Evolutionary conservation across 2,113 vertebrate species (phyloP).

Genomic region (Plecotus auritus): DNA sequence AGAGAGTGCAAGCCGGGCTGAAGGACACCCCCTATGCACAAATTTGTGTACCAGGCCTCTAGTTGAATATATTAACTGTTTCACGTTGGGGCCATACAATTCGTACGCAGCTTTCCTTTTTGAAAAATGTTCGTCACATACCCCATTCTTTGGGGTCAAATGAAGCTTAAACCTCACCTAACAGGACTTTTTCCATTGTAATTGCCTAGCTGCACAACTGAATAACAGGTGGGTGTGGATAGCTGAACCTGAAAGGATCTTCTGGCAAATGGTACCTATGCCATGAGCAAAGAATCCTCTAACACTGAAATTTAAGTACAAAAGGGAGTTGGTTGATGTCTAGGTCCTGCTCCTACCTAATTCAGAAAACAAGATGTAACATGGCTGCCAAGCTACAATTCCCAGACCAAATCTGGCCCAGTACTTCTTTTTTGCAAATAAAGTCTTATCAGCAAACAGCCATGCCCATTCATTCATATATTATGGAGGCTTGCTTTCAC

Average conservation of each 20-base stretch:
- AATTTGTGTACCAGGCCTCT: too few relatives aligned
- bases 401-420: background rate
- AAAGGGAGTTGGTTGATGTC: background rate
- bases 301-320: background rate
- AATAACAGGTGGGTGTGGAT: background rate
- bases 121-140: too few relatives aligned
- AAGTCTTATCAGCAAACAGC: background rate
- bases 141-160: background rate
- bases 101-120: background rate
- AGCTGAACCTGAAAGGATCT: background rate
- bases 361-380: background rate
- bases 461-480: background rate
- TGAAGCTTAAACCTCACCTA: background rate
- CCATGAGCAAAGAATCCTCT: background rate
- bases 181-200: background rate
- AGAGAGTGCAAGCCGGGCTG: too few relatives aligned
- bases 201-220: background rate
- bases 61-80: slow-evolving; percentile 51
- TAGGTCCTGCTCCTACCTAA: background rate
- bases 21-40: too few relatives aligned
- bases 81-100: background rate
- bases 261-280: background rate
- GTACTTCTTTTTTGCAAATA: background rate
- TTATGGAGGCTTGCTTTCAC: background rate
- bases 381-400: background rate